Conservation (phyloP, 2,888 invertebrate genomes). For the Tortrix viridana region DNA sequence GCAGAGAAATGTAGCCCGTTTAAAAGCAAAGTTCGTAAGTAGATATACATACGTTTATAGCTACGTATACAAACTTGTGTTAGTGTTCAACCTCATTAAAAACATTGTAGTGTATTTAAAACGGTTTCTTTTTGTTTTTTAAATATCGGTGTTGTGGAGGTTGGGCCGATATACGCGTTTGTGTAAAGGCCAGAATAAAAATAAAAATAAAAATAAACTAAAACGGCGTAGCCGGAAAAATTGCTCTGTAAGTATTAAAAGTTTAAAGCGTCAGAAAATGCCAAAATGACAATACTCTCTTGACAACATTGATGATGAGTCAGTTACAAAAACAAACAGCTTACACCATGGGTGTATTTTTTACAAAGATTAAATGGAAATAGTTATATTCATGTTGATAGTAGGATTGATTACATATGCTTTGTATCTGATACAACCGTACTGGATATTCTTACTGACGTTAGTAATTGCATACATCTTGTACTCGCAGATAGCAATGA, state of each 20-base stretch:
- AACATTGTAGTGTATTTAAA: no score
- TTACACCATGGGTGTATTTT: conserved; percentile 18
- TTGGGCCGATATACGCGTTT: no score
- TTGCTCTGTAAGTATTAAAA: neutral
- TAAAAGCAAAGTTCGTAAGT: no score
- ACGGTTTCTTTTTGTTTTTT: no score
- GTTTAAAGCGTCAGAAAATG: neutral
- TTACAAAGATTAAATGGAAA: conserved; percentile 68
- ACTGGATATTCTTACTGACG: conserved; percentile 64
- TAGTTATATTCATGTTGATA: conserved; percentile 64
- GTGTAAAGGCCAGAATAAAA: no score
- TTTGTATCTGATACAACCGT: conserved; percentile 68
- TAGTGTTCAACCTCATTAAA: no score
- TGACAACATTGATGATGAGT: neutral
- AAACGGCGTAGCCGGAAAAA: no score
- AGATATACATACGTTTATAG: no score
- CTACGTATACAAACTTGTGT: no score
- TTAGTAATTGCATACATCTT: conserved; percentile 55
- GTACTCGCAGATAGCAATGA: conserved; percentile 58
- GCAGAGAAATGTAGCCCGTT: no score
- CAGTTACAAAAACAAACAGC: neutral
- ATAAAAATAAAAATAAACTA: no score
- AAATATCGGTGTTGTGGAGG: no score
- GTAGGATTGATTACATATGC: conserved; percentile 55
- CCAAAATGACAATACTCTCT: neutral